These are phyloP conservation scores for Sinonovacula constricta DNA, from an alignment of 1,140 invertebrate genomes.

Conservation along the genomic window DNA sequence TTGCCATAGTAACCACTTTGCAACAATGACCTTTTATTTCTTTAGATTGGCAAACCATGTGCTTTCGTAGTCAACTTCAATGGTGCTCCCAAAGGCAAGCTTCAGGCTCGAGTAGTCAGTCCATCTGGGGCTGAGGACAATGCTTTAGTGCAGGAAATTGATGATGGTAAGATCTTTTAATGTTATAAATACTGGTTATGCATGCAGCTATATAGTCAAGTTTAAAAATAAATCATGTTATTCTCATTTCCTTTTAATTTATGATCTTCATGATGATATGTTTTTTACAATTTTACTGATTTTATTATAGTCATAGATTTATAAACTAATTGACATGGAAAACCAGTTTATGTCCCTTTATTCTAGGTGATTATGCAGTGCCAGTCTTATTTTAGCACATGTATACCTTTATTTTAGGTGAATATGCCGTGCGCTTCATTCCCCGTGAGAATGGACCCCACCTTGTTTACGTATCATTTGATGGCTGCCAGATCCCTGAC, in stretches of 20 bases:
- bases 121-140: conserved; percentile 96
- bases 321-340: too few species aligned
- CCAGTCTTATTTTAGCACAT: too few species aligned
- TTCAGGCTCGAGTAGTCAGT: conserved; percentile 90
- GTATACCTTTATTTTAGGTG: conserved; percentile 78
- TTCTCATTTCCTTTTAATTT: too few species aligned
- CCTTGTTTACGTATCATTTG: conserved; percentile 96
- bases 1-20: too few species aligned
- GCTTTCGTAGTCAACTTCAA: conserved; percentile 97
- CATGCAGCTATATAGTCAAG: too few species aligned
- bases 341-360: too few species aligned
- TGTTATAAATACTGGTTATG: too few species aligned
- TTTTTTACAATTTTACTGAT: too few species aligned
- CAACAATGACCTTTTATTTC: background rate
- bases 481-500: conserved; percentile 96
- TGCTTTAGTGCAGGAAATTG: conserved; percentile 96
- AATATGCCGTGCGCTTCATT: conserved; percentile 92
- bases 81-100: conserved; percentile 91
- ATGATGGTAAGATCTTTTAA: conserved; percentile 84
- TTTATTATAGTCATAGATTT: too few species aligned
- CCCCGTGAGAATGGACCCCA: conserved; percentile 97
- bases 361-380: too few species aligned
- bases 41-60: conserved; percentile 89
- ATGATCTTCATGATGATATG: too few species aligned
- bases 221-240: too few species aligned